Evolutionary conservation across 2,888 invertebrate genomes (phyloP).

Genomic region (Pristionchus maxplancki): DNA sequence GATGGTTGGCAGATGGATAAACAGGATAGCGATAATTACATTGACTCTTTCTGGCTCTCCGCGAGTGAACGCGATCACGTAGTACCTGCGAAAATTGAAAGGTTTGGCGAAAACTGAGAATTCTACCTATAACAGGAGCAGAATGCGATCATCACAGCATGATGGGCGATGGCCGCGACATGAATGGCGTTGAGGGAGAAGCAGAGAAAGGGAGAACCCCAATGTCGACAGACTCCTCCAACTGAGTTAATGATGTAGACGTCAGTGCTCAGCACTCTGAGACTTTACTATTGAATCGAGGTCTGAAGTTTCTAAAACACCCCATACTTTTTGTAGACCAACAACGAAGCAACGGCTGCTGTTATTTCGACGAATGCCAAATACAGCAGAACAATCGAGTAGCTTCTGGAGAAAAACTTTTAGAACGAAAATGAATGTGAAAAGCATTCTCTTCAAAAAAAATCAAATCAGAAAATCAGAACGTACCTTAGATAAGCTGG

Average conservation of each 20-base stretch:
- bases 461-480: too few species aligned
- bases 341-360: not conserved
- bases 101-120: too few species aligned
- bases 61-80: not conserved
- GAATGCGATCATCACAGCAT: not conserved
- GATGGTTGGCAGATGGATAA: not conserved
- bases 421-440: not conserved
- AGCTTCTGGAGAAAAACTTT: not conserved
- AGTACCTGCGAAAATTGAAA: not conserved
- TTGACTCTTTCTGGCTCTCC: not conserved
- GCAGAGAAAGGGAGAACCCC: not conserved
- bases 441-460: too few species aligned
- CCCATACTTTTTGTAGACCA: not conserved
- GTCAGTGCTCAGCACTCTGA: not conserved
- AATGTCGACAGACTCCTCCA: not conserved
- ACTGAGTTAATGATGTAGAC: not conserved
- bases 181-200: not conserved
- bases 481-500: not conserved
- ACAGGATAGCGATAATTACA: not conserved
- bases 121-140: not conserved
- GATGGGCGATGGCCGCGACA: not conserved
- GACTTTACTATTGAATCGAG: too few species aligned
- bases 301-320: too few species aligned
- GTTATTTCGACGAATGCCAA: not conserved
- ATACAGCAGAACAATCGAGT: not conserved